Percentiles rank a stretch among this genome's conserved stretches.
These are phyloP conservation scores for Penaeus indicus DNA, from an alignment of 1,140 invertebrate genomes.

Conservation along the genomic window DNA sequence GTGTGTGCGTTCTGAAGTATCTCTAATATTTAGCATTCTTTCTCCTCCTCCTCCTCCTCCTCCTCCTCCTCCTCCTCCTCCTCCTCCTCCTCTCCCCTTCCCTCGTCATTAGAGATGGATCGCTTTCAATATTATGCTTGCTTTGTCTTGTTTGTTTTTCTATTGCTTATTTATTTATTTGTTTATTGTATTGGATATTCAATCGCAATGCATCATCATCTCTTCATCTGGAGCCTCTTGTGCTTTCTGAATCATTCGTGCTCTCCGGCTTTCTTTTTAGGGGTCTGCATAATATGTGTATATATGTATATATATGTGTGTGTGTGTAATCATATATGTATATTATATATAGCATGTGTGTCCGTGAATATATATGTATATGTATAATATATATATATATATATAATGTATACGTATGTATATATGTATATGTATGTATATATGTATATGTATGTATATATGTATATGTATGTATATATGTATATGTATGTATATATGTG, in stretches of 20 bases:
- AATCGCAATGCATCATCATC: too few species aligned
- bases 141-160: background rate
- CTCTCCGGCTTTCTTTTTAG: background rate
- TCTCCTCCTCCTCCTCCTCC: too few species aligned
- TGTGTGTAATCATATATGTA: background rate
- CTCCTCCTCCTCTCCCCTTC: slow-evolving; percentile 27
- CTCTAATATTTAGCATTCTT: too few species aligned
- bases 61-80: background rate
- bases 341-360: background rate
- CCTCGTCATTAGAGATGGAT: background rate
- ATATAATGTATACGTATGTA: background rate
- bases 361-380: too few species aligned
- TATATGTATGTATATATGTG: background rate
- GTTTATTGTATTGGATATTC: too few species aligned
- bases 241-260: background rate
- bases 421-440: too few species aligned
- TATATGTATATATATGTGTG: background rate
- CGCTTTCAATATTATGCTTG: background rate
- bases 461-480: background rate
- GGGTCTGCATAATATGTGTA: background rate
- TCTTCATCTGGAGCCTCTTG: background rate
- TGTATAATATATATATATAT: background rate
- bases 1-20: too few species aligned
- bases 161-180: background rate
- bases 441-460: background rate